These are phyloP conservation scores for Porites divaricata DNA, from an alignment of 92 coral and sea anemone species.

Conservation along the genomic window DNA sequence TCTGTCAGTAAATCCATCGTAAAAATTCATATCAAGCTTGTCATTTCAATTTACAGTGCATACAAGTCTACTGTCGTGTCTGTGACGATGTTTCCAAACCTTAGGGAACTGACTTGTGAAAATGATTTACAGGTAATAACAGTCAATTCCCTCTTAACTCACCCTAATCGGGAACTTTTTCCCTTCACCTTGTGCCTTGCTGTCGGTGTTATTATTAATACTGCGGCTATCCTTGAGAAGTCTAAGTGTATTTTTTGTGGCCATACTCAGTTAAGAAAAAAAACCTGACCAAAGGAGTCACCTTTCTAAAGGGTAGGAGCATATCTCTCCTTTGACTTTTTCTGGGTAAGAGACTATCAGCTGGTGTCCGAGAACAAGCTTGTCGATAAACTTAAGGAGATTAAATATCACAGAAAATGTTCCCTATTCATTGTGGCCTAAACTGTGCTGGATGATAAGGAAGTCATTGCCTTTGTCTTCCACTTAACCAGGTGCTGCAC, in stretches of 20 bases:
- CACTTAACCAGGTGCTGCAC: slow-evolving; percentile 51
- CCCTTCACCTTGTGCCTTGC: too few relatives aligned
- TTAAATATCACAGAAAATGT: background rate
- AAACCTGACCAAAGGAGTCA: background rate
- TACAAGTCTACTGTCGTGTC: slow-evolving; percentile 49
- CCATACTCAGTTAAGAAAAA: background rate
- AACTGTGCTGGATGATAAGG: background rate
- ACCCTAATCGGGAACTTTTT: too few relatives aligned
- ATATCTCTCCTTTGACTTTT: too few relatives aligned
- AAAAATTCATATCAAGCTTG: background rate
- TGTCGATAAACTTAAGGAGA: background rate
- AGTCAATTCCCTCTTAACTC: background rate
- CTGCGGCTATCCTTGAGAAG: too few relatives aligned
- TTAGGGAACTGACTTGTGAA: slow-evolving; percentile 51
- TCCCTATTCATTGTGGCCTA: background rate
- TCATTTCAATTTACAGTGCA: slow-evolving; percentile 1
- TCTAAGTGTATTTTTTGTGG: background rate
- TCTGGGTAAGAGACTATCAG: background rate
- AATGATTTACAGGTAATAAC: slow-evolving; percentile 41
- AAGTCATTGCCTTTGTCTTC: background rate
- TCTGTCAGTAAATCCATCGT: too few relatives aligned
- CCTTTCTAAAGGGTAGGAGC: background rate
- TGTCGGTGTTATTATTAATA: too few relatives aligned
- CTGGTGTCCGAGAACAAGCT: too few relatives aligned
- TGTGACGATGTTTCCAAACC: slow-evolving; percentile 40